Conservation (phyloP, 2,113 vertebrate species). For the rat (Rattus norvegicus) region GRCr8 NC_086024.1:104757001-104757500, state of each 20-base stretch:
- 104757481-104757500: neutral
- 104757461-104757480: neutral
- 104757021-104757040: neutral
- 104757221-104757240: neutral
- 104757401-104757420: neutral
- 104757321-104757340: neutral
- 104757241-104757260: neutral
- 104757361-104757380: neutral
- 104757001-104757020: neutral
- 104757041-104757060: accelerated
- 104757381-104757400: neutral
- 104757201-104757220: neutral
- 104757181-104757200: neutral
- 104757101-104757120: neutral
- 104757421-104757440: neutral
- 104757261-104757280: neutral
- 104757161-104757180: neutral
- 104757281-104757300: neutral
- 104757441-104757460: neutral
- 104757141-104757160: neutral
- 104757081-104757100: neutral
- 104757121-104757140: neutral
- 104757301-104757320: neutral
- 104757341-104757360: neutral
- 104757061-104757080: neutral